These are phyloP conservation scores for Lingula anatina DNA, from an alignment of 2,888 invertebrate species.

Conservation along the genomic window DNA sequence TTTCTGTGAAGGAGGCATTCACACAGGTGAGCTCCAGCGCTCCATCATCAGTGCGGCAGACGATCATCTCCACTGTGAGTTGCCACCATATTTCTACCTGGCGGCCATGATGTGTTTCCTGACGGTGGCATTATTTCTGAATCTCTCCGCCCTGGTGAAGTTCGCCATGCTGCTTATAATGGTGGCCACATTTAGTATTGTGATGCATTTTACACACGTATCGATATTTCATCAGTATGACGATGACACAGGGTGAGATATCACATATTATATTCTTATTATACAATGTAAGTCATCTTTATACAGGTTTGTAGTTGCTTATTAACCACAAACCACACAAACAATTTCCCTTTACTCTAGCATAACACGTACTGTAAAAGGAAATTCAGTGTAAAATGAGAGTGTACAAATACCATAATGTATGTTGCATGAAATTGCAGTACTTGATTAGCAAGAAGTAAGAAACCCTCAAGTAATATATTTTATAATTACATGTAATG, in stretches of 20 bases:
- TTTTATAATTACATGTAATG: too few relatives aligned
- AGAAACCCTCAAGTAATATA: too few relatives aligned
- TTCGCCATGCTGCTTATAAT: conserved; percentile 66
- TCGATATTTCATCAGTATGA: conserved; percentile 80
- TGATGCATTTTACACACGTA: conserved; percentile 76
- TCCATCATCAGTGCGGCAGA: conserved; percentile 17
- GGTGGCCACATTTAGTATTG: conserved; percentile 75
- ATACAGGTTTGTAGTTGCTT: too few relatives aligned
- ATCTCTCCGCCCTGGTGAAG: conserved; percentile 78
- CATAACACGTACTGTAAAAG: too few relatives aligned
- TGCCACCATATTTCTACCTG: conserved; percentile 81
- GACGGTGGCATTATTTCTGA: conserved; percentile 77
- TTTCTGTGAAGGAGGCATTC: conserved; percentile 39
- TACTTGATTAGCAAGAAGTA: too few relatives aligned
- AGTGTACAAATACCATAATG: too few relatives aligned
- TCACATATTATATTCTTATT: too few relatives aligned
- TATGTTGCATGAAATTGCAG: too few relatives aligned
- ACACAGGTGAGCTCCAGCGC: conserved; percentile 22
- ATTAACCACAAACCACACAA: too few relatives aligned
- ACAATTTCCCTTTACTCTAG: too few relatives aligned
- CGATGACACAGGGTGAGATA: conserved; percentile 30
- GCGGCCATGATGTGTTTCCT: conserved; percentile 80
- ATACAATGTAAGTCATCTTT: too few relatives aligned
- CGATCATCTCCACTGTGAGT: conserved; percentile 61
- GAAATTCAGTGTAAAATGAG: too few relatives aligned